A percentile compares a stretch with the other conserved stretches of the same genome.
These are phyloP conservation scores for Drosophila fungiperda DNA, from an alignment of 2,888 invertebrate species.

Conservation along the genomic window DNA sequence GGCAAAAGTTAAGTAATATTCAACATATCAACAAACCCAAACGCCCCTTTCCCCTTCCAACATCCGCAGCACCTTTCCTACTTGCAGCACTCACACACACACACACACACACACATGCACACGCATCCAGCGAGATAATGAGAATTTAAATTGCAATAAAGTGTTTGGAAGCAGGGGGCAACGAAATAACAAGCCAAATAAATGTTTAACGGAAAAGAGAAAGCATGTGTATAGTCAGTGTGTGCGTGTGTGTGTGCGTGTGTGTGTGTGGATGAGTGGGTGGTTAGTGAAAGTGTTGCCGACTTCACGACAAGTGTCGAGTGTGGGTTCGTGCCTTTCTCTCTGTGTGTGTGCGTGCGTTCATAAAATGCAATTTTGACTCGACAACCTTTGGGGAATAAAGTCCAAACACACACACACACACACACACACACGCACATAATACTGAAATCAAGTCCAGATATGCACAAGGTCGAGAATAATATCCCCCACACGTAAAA, in stretches of 20 bases:
- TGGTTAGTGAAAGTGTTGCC: slow-evolving; percentile 70
- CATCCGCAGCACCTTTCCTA: not conserved
- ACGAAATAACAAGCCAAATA: slow-evolving; percentile 67
- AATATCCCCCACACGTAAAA: not conserved
- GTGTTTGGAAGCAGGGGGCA: slow-evolving; percentile 48
- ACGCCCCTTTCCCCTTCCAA: not conserved
- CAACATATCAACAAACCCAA: not conserved
- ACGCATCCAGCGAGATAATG: slow-evolving; percentile 52
- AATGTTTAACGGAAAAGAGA: slow-evolving; percentile 48
- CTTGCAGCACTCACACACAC: slow-evolving; percentile 3
- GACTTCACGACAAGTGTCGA: slow-evolving; percentile 50
- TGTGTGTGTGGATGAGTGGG: slow-evolving; percentile 2
- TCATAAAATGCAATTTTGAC: slow-evolving; percentile 74
- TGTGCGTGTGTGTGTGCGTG: not conserved
- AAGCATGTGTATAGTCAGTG: slow-evolving; percentile 11
- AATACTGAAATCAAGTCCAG: not conserved
- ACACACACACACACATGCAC: slow-evolving; percentile 12
- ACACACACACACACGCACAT: slow-evolving; percentile 6
- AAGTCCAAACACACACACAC: slow-evolving; percentile 18
- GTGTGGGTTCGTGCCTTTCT: slow-evolving; percentile 26
- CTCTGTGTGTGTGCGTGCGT: slow-evolving; percentile 61
- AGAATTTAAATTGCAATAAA: slow-evolving; percentile 77
- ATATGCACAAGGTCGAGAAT: not conserved
- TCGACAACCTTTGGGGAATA: not conserved
- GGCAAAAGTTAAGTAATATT: slow-evolving; percentile 41